Base-by-base conservation (phyloP, 2,113 vertebrate genomes). In the Solea solea region DNA sequence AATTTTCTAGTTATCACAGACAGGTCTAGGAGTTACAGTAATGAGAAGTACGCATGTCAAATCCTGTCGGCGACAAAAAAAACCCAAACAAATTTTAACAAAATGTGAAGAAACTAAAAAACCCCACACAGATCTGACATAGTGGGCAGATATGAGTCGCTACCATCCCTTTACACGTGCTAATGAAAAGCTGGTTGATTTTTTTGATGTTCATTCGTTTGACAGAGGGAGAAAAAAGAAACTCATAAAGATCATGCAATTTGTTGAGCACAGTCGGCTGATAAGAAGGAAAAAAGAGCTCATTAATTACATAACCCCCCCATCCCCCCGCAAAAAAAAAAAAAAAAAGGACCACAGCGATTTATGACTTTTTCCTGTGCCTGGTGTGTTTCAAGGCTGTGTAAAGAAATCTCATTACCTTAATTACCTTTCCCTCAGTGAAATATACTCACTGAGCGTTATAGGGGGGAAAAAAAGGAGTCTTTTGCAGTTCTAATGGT, bases 321-420 rank as follows among this genome's bases (percentile, higher is more conserved):
- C 21, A 21, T 1, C 21, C 21, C 21, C 21, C 21, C 1, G 21
- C 21, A 21, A 21, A 21, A 21, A 21, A 21, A 21, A 21, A 21
- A 21, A 21, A 44, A 14, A 61, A 44, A 52, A 53, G n/a, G 11
- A n/a, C n/a, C 75, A 60, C 7, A 52, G 62, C 14, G 9, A 77
- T 68, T 52, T 34, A 69, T 60, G 69, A 34, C 21, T n/a, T 40
- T 63, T 70, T 58, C n/a, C 14, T 56, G 52, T 50, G 59, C 44
- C 41, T 34, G 34, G 34, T 34, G 34, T 34, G 34, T 34, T 34
- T 34, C 34, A 34, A 34, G 34, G 34, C 34, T 34, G 34, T 49
- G 52, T 56, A 61, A 72, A 83, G 56, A 78, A 83, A 73, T 10
- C 74, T 77, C 72, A 83, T 89, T 81, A 81, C 69, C 59, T 77